phyloP scores from a whole-genome alignment of 2,113 vertebrate genomes.

The Halcyon malimbica region DNA sequence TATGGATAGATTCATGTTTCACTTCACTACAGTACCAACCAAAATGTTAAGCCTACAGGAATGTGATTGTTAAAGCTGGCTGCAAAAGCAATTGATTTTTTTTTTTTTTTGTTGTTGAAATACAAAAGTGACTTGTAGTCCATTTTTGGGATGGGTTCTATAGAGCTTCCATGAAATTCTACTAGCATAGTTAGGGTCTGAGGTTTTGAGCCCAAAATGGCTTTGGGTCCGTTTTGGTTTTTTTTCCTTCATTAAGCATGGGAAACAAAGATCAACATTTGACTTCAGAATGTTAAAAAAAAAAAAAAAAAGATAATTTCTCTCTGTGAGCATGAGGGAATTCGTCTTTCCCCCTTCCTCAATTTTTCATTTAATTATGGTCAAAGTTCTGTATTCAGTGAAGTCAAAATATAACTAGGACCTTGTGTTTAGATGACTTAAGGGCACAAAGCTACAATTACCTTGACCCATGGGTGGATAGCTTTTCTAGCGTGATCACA shows the following conservation, averaged over 20 bases:
- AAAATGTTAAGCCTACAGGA: not conserved
- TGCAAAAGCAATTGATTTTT: not conserved
- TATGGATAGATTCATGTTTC: not conserved
- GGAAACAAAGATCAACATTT: not conserved
- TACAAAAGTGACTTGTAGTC: not conserved
- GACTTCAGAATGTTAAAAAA: not conserved
- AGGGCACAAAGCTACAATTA: constrained; percentile 1
- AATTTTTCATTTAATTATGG: not conserved
- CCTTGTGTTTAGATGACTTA: constrained; percentile 14
- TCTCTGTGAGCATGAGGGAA: not conserved
- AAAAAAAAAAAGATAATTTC: not conserved
- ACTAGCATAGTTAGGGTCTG: not conserved
- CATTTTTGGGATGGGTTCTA: not conserved
- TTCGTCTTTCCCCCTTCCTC: not conserved
- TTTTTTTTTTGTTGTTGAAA: not conserved
- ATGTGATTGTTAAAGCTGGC: not conserved
- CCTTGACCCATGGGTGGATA: not conserved
- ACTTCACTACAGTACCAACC: not conserved
- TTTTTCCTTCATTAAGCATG: not conserved
- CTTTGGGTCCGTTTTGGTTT: not conserved
- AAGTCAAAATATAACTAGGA: not conserved
- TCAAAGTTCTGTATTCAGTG: not conserved
- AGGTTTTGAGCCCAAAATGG: not conserved
- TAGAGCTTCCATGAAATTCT: not conserved
- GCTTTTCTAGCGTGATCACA: not conserved